Base-by-base conservation (phyloP, 2,888 invertebrate genomes). In the Linyphia triangularis region DNA sequence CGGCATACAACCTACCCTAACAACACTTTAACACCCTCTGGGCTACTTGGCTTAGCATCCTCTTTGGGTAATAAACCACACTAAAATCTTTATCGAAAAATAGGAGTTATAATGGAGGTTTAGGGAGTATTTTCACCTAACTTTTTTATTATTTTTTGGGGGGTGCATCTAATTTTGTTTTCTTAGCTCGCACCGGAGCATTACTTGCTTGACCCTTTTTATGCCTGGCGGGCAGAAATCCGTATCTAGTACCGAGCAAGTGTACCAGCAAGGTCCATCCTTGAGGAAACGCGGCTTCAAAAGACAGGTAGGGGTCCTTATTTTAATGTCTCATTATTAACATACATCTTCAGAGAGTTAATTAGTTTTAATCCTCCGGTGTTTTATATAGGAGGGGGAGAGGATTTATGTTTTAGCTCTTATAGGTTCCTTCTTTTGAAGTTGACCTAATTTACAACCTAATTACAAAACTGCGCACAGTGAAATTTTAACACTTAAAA, bases 111-210 rank as follows among this genome's bases (percentile, higher is more conserved):
- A 88, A 88, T 81, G 75, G 79, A 88, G 86, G 81, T 88, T 88
- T 88, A 88, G 81, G 33, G 81, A 75, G 81, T 40, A 88, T 73
- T 81, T 81, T 81, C 75, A 81, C 69, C 75, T 59, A 43, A 61
- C 6, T 43, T 72, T 40, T 85, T 79, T 57, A 69, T 70, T 72
- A 63, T 79, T 70, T 85, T 72, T 70, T 30, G 22, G 51, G 61
- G 81, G 86, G 81, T 88, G 81, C 73, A 75, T 82, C 86, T 88
- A 88, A 88, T 88, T 88, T 81, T 86, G 79, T 86, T 86, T 86
- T 81, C 86, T 81, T 81, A 86, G 81, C 86, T 79, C 78, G 28
- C 37, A 69, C 37, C 16, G 40, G 30, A 13, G 67, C 67, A 67
- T 63, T 75, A 75, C 84, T 61, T 22, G 70, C 73, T 81, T 81